Evolutionary conservation across 2,113 vertebrate species (phyloP).

Genomic region (Colossoma macropomum): DNA sequence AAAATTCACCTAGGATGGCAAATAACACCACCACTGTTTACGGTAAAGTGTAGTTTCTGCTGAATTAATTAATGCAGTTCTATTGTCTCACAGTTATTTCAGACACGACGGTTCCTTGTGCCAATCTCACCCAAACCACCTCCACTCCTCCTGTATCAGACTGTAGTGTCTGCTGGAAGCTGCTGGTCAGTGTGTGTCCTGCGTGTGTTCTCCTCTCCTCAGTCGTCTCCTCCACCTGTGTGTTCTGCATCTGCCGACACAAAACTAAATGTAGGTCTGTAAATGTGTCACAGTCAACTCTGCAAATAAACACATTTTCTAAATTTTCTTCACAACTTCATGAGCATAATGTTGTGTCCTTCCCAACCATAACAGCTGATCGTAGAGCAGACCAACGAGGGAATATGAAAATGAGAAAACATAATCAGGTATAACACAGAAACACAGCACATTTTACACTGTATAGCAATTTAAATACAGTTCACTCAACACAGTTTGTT

Average conservation of each 20-base stretch:
- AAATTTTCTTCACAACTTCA: neutral
- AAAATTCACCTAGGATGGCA: no score
- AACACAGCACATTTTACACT: neutral
- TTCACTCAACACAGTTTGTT: no score
- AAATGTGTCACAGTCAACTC: neutral
- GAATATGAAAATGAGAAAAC: neutral
- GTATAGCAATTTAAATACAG: no score
- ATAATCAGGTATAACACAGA: neutral
- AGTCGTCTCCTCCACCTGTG: conserved; percentile 26
- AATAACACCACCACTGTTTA: neutral
- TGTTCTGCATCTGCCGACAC: conserved; percentile 16
- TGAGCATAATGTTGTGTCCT: no score
- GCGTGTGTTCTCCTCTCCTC: conserved; percentile 37
- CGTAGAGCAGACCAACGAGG: neutral
- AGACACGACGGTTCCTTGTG: neutral
- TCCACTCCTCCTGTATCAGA: neutral
- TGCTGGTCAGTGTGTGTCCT: conserved; percentile 1
- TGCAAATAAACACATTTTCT: neutral
- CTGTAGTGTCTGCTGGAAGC: neutral
- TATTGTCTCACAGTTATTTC: neutral
- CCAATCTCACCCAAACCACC: neutral
- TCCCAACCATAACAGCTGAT: no score
- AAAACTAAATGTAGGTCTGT: conserved; percentile 5
- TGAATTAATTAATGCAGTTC: neutral
- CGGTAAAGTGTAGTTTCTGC: neutral